Base-by-base conservation (phyloP, 1,140 invertebrate species). In the Leptestheria dahalacensis region DNA sequence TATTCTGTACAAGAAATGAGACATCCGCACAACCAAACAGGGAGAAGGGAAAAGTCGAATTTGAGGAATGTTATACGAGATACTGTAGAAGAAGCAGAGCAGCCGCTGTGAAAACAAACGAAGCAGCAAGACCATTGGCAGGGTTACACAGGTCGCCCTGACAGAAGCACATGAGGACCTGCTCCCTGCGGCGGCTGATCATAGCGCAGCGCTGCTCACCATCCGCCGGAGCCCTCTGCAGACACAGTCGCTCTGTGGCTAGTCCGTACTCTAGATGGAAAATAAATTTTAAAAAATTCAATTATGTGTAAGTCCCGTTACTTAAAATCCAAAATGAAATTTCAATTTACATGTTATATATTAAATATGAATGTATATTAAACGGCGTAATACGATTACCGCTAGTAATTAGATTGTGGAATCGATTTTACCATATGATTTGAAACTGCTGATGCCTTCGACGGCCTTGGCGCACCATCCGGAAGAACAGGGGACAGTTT, bases 391-490 rank as follows among this genome's bases (percentile, higher is more conserved):
- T n/a, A n/a, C n/a, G n/a, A n/a, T n/a, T n/a, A n/a, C n/a, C n/a
- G n/a, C n/a, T n/a, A n/a, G n/a, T n/a, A n/a, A n/a, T n/a, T n/a
- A n/a, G n/a, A n/a, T n/a, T n/a, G n/a, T n/a, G 20, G 41, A 28
- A 24, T 60, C 41, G 51, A 24, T 54, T 63, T 52, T 28, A 61
- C 54, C 47, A 20, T 28, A 49, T 52, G 33, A 60, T 54, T 62
- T 48, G 26, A 59, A 11, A 50, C 25, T 55, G 59, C 49, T 26
- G 11, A 51, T 52, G 78, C 82, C 85, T 72, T 93, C 89, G 23
- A 91, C 80, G 47, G 89, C 82, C 77, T 94, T 95, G 9, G 84
- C 85, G 68, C 91, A 95, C 91, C 91, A 95, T 26, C 90, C 89
- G 6, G 88, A 91, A 10, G 86, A 85, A 70, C 91, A 95, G 0